Evolutionary conservation across 1,140 invertebrate genomes (phyloP).

Genomic region (Agraylea sexmaculata): DNA sequence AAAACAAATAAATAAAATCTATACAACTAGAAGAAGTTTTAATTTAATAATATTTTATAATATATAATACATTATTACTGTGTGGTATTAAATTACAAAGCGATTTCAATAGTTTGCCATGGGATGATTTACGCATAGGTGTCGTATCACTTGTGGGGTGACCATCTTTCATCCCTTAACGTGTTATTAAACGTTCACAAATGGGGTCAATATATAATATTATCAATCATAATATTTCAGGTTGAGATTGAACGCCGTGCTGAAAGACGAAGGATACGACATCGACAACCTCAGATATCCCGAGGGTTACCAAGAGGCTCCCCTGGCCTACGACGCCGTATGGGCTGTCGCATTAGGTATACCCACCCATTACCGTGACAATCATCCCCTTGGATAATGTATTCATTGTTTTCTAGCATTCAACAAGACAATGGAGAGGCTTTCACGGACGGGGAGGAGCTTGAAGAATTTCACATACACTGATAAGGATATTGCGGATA

Average conservation of each 20-base stretch:
- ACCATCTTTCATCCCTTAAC: too few relatives aligned
- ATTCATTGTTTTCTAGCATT: conserved; percentile 55
- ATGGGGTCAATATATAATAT: too few relatives aligned
- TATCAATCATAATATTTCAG: conserved; percentile 46
- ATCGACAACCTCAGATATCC: conserved; percentile 73
- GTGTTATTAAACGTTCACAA: too few relatives aligned
- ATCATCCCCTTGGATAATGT: too few relatives aligned
- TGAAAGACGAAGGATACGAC: conserved; percentile 68
- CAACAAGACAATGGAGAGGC: conserved; percentile 86
- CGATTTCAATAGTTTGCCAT: too few relatives aligned
- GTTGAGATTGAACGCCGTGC: conserved; percentile 63
- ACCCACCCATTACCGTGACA: conserved; percentile 4
- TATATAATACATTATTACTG: too few relatives aligned
- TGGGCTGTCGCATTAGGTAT: conserved; percentile 92
- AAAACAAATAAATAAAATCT: too few relatives aligned
- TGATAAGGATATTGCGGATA: conserved; percentile 86
- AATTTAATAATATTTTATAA: too few relatives aligned
- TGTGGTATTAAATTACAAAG: too few relatives aligned
- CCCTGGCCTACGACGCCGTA: conserved; percentile 96
- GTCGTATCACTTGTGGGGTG: too few relatives aligned
- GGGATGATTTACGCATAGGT: too few relatives aligned
- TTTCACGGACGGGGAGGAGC: conserved; percentile 61
- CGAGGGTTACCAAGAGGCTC: conserved; percentile 95
- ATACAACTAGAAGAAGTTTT: too few relatives aligned
- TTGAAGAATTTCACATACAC: conserved; percentile 97